These are phyloP conservation scores for Clivina fossor DNA, from an alignment of 2,888 invertebrate genomes.

Conservation along the genomic window DNA sequence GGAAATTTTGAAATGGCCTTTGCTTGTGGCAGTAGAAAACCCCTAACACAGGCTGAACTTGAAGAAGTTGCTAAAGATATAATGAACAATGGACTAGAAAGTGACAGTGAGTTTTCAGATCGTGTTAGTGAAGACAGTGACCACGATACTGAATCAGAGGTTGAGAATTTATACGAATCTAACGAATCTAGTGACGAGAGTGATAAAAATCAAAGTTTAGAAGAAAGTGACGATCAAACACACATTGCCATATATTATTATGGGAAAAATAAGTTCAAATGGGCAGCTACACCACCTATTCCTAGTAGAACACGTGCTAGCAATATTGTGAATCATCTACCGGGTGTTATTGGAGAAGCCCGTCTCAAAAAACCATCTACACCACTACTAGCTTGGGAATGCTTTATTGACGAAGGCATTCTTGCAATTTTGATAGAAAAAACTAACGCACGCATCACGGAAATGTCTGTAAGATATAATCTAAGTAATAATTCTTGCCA, in stretches of 20 bases:
- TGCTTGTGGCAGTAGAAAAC: not conserved
- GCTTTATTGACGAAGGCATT: constrained; percentile 1
- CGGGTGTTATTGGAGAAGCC: not conserved
- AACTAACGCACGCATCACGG: not conserved
- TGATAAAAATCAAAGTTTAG: constrained; percentile 1
- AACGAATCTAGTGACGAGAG: constrained; percentile 1
- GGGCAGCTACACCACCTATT: not conserved
- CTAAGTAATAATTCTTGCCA: constrained; percentile 3
- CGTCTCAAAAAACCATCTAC: not conserved
- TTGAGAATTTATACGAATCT: constrained; percentile 1
- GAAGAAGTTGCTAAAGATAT: constrained; percentile 5
- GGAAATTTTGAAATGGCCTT: constrained; percentile 1
- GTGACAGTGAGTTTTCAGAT: constrained; percentile 1
- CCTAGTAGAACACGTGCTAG: not conserved
- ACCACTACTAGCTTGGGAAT: not conserved
- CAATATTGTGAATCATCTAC: constrained; percentile 6
- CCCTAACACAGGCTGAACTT: constrained; percentile 3
- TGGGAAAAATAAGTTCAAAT: constrained; percentile 6
- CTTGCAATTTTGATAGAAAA: not conserved
- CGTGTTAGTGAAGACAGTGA: not conserved
- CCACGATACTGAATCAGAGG: constrained; percentile 6
- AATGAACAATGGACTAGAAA: constrained; percentile 5
- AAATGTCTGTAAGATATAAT: not conserved
- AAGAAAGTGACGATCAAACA: not conserved
- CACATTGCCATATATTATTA: not conserved